Percentiles rank a stretch among this genome's conserved stretches.
phyloP scores from a whole-genome alignment of 2,888 invertebrate species.

The Napeogenes inachia region DNA sequence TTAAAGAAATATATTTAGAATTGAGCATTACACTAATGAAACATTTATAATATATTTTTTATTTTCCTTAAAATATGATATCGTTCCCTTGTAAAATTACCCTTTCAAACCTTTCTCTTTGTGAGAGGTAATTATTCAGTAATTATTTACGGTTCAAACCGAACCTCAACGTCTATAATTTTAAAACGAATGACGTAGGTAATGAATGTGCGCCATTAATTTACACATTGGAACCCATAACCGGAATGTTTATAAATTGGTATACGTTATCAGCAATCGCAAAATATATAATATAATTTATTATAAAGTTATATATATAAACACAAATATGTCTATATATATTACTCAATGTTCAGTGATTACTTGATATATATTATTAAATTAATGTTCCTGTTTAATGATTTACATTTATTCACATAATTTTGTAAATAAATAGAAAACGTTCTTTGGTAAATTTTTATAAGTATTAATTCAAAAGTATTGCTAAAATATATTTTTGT shows the following conservation, averaged over 20 bases:
- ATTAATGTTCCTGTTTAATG: no score
- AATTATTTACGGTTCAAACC: slow-evolving; percentile 19
- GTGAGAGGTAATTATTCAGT: slow-evolving; percentile 12
- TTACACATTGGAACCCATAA: slow-evolving; percentile 57
- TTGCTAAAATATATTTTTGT: no score
- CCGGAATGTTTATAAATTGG: slow-evolving; percentile 47
- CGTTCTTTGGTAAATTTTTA: no score
- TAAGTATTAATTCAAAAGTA: no score
- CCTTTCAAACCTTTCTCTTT: neutral
- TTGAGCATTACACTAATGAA: no score
- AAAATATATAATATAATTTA: neutral
- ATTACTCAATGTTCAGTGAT: no score
- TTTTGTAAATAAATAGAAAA: no score
- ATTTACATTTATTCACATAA: no score
- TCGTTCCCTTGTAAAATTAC: neutral
- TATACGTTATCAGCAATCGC: slow-evolving; percentile 33
- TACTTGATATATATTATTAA: no score
- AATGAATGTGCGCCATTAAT: slow-evolving; percentile 59
- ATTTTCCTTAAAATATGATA: neutral
- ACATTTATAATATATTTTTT: neutral
- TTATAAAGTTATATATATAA: neutral
- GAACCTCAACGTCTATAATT: slow-evolving; percentile 28
- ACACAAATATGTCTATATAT: no score
- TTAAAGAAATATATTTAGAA: no score
- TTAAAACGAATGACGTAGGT: slow-evolving; percentile 43